phyloP scores from a whole-genome alignment of 1,140 invertebrate genomes.

The Eueides isabella region DNA sequence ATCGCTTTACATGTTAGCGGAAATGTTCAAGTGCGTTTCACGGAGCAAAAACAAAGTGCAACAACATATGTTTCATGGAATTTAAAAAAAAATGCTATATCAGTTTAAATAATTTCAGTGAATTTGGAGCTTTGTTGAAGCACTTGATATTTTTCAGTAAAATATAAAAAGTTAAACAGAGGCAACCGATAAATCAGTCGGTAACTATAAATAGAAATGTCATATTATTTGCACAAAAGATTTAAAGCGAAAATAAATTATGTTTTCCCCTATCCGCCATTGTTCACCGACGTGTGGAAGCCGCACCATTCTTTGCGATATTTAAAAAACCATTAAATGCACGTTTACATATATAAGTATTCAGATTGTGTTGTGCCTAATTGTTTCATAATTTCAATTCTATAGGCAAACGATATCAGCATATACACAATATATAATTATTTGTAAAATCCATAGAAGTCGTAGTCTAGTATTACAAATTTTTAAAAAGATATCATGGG shows the following conservation, averaged over 20 bases:
- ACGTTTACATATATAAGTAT: slow-evolving; percentile 73
- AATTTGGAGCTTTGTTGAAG: not conserved
- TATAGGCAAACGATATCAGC: not conserved
- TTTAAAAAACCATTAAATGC: slow-evolving; percentile 82
- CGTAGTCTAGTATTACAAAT: too few species aligned
- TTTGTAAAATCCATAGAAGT: too few species aligned
- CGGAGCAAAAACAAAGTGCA: slow-evolving; percentile 19
- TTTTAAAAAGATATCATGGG: too few species aligned
- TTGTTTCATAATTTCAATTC: slow-evolving; percentile 37
- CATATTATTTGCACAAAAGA: slow-evolving; percentile 82
- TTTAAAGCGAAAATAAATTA: slow-evolving; percentile 82
- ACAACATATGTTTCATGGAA: not conserved
- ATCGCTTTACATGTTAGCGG: slow-evolving; percentile 35
- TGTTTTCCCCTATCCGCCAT: slow-evolving; percentile 75
- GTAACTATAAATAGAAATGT: slow-evolving; percentile 81
- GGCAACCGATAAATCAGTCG: slow-evolving; percentile 76
- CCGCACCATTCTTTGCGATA: slow-evolving; percentile 71
- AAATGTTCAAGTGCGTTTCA: slow-evolving; percentile 28
- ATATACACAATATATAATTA: too few species aligned
- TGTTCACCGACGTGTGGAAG: slow-evolving; percentile 79
- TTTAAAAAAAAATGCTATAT: too few species aligned
- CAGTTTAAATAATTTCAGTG: not conserved
- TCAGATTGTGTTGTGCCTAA: slow-evolving; percentile 49
- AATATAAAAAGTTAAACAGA: slow-evolving; percentile 11
- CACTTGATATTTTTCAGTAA: not conserved